phyloP scores from a whole-genome alignment of 2,797 vertebrate species.

The Mionectes olivaceus region DNA sequence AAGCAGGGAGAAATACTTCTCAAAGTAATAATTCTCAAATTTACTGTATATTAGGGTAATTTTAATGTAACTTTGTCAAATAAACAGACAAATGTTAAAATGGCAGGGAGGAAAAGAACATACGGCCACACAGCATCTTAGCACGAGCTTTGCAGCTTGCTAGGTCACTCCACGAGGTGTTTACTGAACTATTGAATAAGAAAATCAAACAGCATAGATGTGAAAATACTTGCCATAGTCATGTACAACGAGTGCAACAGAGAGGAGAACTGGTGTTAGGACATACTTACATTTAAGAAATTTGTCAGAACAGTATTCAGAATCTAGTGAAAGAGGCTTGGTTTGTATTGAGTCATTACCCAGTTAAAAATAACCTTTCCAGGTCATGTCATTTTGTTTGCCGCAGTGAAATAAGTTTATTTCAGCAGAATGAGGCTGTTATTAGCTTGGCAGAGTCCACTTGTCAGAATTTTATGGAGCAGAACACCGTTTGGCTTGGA shows the following conservation, averaged over 20 bases:
- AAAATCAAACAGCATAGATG: background rate
- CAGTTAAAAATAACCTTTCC: slow-evolving; percentile 95
- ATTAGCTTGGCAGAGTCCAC: slow-evolving; percentile 91
- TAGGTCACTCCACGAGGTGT: background rate
- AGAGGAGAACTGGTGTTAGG: background rate
- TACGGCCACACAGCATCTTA: background rate
- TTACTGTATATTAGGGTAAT: background rate
- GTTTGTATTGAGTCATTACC: slow-evolving; percentile 88
- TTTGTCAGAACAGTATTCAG: slow-evolving; percentile 51
- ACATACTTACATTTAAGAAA: slow-evolving; percentile 53
- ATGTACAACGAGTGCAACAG: background rate
- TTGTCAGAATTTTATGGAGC: slow-evolving; percentile 94
- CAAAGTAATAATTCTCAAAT: background rate
- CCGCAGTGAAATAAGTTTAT: slow-evolving; percentile 95
- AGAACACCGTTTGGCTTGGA: slow-evolving; percentile 89
- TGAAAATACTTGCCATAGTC: background rate
- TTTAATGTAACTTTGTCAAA: background rate
- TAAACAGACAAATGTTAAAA: background rate
- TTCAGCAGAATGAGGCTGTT: slow-evolving; percentile 92
- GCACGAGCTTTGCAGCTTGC: background rate
- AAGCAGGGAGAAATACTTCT: background rate
- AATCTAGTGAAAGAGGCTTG: slow-evolving; percentile 76
- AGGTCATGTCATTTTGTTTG: slow-evolving; percentile 96
- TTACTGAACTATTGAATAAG: slow-evolving; percentile 4
- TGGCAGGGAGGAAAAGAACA: rapidly evolving